Conservation (phyloP, 64 coral and sea anemone species). For the Dendrophyllia cribrosa region DNA sequence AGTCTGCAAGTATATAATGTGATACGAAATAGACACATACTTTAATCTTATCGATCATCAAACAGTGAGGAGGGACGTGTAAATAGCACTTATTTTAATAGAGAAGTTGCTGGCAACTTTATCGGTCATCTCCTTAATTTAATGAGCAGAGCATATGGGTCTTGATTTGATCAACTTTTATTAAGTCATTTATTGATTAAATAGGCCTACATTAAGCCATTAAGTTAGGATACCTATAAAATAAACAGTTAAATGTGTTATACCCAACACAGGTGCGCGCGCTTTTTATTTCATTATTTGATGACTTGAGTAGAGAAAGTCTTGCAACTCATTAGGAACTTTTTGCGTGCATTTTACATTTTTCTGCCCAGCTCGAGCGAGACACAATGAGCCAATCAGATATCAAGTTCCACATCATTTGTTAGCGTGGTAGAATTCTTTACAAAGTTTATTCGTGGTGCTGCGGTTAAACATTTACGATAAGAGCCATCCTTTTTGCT, state of each 20-base stretch:
- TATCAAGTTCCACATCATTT: conserved; percentile 45
- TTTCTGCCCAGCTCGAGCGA: not conserved
- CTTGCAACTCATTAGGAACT: not conserved
- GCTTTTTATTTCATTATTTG: not conserved
- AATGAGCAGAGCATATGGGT: conserved; percentile 23
- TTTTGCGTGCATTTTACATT: not conserved
- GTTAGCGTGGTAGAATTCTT: conserved; percentile 39
- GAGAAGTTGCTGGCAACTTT: conserved; percentile 11
- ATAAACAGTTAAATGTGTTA: not conserved
- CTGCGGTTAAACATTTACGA: not conserved
- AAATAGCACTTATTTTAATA: conserved; percentile 17
- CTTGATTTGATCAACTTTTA: not conserved
- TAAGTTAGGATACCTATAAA: not conserved
- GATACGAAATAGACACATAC: not conserved
- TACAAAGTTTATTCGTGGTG: not conserved
- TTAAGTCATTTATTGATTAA: conserved; percentile 51
- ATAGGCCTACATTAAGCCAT: not conserved
- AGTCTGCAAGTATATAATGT: not conserved
- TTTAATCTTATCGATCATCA: not conserved
- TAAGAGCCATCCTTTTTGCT: not conserved
- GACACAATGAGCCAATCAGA: not conserved
- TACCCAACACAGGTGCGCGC: not conserved
- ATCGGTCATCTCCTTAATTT: conserved; percentile 38
- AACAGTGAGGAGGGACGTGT: not conserved
- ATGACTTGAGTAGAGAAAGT: not conserved